phyloP scores from a whole-genome alignment of 2,888 invertebrate species.

The Polydrusus cervinus region DNA sequence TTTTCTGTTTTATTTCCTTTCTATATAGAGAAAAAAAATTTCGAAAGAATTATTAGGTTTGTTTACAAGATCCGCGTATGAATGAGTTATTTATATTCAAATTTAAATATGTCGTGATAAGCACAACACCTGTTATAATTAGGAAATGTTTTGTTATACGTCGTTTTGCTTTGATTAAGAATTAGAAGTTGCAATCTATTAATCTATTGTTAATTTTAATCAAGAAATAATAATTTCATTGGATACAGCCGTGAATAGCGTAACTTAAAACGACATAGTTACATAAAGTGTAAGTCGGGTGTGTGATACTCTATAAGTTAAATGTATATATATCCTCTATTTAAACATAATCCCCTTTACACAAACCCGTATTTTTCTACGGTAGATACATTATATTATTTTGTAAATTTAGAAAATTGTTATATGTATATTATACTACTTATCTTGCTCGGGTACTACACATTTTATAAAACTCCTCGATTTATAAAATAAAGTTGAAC shows the following conservation, averaged over 20 bases:
- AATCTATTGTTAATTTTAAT: too few species aligned
- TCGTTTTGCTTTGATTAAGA: too few species aligned
- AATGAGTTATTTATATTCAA: neutral
- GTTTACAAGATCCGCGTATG: constrained; percentile 25
- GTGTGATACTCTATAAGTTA: too few species aligned
- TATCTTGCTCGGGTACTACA: neutral
- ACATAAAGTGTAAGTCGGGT: too few species aligned
- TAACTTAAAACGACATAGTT: too few species aligned
- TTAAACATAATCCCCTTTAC: too few species aligned
- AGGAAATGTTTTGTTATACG: too few species aligned
- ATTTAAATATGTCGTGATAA: neutral
- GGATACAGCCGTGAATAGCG: too few species aligned
- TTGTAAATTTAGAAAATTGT: constrained; percentile 10
- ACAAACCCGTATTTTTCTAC: neutral
- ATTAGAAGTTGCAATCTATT: too few species aligned
- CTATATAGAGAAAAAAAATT: constrained; percentile 12
- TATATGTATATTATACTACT: neutral
- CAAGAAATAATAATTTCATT: too few species aligned
- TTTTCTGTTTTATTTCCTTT: constrained; percentile 39
- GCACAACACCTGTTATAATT: neutral
- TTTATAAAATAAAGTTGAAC: constrained; percentile 4
- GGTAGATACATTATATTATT: neutral
- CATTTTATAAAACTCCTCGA: neutral
- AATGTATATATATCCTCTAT: too few species aligned
- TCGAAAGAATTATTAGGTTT: constrained; percentile 10